A percentile compares a stretch with the other conserved stretches of the same genome.
Conservation (phyloP, 2,113 vertebrate species). For the Passer domesticus region DNA sequence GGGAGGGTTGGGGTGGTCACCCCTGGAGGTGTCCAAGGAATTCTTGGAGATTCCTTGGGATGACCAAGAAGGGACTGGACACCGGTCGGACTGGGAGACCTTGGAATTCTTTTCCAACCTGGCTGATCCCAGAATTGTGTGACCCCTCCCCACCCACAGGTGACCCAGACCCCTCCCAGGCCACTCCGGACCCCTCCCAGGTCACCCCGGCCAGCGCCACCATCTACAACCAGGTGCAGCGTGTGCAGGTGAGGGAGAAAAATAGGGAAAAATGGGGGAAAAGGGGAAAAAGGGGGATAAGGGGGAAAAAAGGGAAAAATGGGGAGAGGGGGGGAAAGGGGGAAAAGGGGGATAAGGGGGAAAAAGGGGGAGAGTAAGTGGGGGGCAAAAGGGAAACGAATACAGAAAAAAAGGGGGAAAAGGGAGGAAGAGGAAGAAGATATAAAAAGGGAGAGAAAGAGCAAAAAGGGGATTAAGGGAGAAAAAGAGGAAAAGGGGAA, state of each 20-base stretch:
- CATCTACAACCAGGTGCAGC: background rate
- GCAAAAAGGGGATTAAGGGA: too few relatives aligned
- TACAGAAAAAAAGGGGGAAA: background rate
- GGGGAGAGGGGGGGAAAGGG: too few relatives aligned
- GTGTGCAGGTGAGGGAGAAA: background rate
- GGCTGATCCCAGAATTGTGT: background rate
- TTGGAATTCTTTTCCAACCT: background rate
- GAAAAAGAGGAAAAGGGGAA: background rate
- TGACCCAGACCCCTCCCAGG: background rate
- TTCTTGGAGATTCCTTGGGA: background rate
- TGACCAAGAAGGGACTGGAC: background rate
- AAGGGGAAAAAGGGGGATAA: too few relatives aligned
- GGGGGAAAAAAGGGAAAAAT: background rate
- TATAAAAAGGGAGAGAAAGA: background rate
- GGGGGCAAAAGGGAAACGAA: background rate
- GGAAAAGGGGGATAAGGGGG: too few relatives aligned
- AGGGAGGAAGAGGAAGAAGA: too few relatives aligned
- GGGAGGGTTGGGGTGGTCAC: background rate
- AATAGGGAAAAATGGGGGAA: background rate
- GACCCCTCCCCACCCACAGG: background rate
- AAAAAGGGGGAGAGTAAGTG: too few relatives aligned
- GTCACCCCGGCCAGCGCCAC: background rate
- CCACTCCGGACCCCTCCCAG: background rate
- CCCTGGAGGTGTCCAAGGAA: background rate
- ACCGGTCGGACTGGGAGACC: fast-evolving